Base-by-base conservation (phyloP, 2,797 vertebrate species). In the Caiman crocodilus region DNA sequence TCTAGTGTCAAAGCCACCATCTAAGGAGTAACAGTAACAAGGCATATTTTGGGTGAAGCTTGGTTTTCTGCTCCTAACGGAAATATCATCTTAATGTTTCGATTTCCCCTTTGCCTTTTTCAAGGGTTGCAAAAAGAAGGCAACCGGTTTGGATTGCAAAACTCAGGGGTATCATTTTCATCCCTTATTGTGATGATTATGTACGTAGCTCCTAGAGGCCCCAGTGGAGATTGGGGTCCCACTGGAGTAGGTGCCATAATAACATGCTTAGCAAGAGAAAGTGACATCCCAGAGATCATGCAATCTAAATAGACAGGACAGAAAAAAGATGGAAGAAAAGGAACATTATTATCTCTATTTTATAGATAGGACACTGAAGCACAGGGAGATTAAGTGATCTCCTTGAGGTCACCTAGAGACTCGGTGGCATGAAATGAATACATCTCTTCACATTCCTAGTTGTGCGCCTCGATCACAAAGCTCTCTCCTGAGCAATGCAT, bases 341-440 rank as follows among this genome's bases (percentile, higher is more conserved):
- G 14, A n/a, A 90, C 35, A 63, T n/a, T 79, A 17, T 63, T 71
- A 50, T 16, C 23, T 8, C 2, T 73, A 16, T 16, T 23, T 88
- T 83, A 86, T 81, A 91, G 56, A 9, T 14, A 69, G 35, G 84
- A 28, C 90, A 63, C 69, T 71, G 80, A 92, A 32, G 65, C 88
- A 87, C 1, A 69, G 59, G 21, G 35, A 92, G 75, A 89, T 81
- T 50, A 91, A 95, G 74, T 30, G 16, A 7, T 81, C 93, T 92
- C 87, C 74, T 88, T 91, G 76, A 82, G 88, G 85, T 88, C 79
- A 86, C 12, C 65, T 15, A 32, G 18, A 3, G 9, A 76, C 59
- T 88, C 18, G 88, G 85, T 83, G 85, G 35, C 79, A 81, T 83
- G 74, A 94, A 50, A n/a, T 60, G 65, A 94, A 59, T 86, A 74